These are phyloP conservation scores for Scylla paramamosain DNA, from an alignment of 1,140 invertebrate species.

Conservation along the genomic window DNA sequence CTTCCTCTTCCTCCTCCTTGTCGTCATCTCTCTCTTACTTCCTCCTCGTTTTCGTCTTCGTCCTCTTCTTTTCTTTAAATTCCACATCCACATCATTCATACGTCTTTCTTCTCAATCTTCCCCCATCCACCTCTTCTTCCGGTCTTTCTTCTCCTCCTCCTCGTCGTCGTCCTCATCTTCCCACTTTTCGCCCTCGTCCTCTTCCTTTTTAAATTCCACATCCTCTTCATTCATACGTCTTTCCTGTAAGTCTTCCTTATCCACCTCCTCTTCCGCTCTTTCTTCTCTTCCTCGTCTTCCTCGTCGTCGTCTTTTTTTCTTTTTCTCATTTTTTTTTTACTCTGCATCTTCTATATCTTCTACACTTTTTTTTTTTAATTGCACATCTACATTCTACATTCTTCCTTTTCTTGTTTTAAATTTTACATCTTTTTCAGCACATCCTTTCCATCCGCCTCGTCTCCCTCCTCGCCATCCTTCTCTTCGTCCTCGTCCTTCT, in stretches of 20 bases:
- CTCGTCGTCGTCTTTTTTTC: neutral
- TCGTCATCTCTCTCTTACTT: neutral
- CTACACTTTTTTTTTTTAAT: too few species aligned
- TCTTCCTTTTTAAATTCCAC: neutral
- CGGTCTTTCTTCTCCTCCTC: neutral
- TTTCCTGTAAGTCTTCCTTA: neutral
- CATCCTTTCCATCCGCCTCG: neutral
- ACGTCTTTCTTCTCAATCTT: neutral
- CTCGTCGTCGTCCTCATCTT: neutral
- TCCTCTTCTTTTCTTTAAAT: neutral
- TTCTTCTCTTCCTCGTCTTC: neutral
- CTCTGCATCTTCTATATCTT: too few species aligned
- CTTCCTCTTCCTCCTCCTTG: neutral
- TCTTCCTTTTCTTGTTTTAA: too few species aligned
- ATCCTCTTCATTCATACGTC: neutral
- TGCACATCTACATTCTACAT: too few species aligned
- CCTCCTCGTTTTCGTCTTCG: neutral
- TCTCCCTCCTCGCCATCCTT: too few species aligned
- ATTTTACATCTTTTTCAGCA: too few species aligned
- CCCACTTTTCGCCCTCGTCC: neutral
- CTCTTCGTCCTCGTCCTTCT: too few species aligned
- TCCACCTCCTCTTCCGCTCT: neutral
- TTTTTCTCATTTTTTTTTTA: neutral
- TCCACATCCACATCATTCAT: neutral
- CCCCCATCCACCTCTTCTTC: neutral